Base-by-base conservation (phyloP, 1,140 invertebrate genomes). In the Macrosteles quadrilineatus region DNA sequence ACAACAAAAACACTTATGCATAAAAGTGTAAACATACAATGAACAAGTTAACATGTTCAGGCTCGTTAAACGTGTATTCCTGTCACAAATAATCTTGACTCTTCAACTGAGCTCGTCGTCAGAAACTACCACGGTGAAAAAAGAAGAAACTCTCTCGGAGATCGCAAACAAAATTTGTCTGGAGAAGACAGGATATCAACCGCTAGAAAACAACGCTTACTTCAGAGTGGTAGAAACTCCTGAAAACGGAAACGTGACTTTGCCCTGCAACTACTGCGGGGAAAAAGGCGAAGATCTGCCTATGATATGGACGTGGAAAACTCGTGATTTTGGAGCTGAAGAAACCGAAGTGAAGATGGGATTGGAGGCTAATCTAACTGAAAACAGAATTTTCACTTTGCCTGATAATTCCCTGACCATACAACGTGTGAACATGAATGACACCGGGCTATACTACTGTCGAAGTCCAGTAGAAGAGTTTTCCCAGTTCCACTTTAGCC, bases 261-360 rank as follows among this genome's bases (percentile, higher is more conserved):
- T 59, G 23, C 55, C 55, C 4, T 59, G 55, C 25, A 9, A 4
- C 55, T 59, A 59, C 55, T 59, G 55, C 55, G 55, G 21, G 6
- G 21, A 25, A 2, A 29, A n/a, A 14, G 27, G 12, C 2, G 55
- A 59, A 6, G 25, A 59, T 4, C 23, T 25, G 6, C 55, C 55
- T 6, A 59, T 4, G 25, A 59, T 29, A 25, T 59, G 55, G 55
- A 27, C 25, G 23, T 21, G 27, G 55, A 59, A 29, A n/a, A 12
- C 6, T 2, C 21, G 55, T 27, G 23, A 12, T 6, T 6, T 30
- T 9, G 23, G 27, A 14, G 6, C 55, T 11, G 6, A 14, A 6
- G 25, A 21, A 6, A 29, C 21, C 4, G 55, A 59, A n/a, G 21
- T 27, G 11, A 23, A 29, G 11, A 29, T 59, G 21, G 25, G 55